Conservation (phyloP, 2,888 invertebrate species). For the Drosophila kuntzei region DNA sequence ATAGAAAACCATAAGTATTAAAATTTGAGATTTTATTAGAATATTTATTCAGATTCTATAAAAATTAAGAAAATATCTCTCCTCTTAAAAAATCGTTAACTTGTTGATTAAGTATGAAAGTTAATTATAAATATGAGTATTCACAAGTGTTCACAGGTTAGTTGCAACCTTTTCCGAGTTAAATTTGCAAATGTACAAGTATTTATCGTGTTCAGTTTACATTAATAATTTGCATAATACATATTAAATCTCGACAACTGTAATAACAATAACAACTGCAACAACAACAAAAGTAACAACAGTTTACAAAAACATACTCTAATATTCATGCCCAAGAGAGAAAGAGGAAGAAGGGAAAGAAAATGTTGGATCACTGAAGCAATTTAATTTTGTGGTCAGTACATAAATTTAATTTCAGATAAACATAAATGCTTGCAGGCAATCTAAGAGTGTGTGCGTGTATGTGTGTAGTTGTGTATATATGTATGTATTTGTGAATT, state of each 20-base stretch:
- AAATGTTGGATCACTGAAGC: conserved; percentile 6
- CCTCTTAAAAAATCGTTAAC: too few relatives aligned
- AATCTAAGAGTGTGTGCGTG: neutral
- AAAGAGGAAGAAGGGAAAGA: neutral
- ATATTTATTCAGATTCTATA: too few relatives aligned
- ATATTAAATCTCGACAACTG: conserved; percentile 23
- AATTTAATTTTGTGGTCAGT: conserved; percentile 14
- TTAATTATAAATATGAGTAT: neutral
- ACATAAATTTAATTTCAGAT: conserved; percentile 55
- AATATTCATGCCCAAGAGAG: conserved; percentile 1
- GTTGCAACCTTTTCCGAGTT: conserved; percentile 5
- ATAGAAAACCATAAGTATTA: too few relatives aligned
- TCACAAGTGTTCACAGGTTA: neutral
- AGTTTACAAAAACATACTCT: conserved; percentile 8
- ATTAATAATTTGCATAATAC: conserved; percentile 30
- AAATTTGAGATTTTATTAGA: too few relatives aligned
- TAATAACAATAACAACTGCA: conserved; percentile 22
- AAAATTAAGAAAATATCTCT: too few relatives aligned
- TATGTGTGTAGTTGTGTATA: neutral
- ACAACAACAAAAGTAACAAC: conserved; percentile 5
- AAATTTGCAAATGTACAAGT: conserved; percentile 3
- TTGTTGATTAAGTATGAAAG: neutral
- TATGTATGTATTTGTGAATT: conserved; percentile 31
- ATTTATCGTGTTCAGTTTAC: conserved; percentile 12
- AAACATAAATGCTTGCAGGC: conserved; percentile 32